Conservation (phyloP, 2,888 invertebrate genomes). For the Hemaris fuciformis region DNA sequence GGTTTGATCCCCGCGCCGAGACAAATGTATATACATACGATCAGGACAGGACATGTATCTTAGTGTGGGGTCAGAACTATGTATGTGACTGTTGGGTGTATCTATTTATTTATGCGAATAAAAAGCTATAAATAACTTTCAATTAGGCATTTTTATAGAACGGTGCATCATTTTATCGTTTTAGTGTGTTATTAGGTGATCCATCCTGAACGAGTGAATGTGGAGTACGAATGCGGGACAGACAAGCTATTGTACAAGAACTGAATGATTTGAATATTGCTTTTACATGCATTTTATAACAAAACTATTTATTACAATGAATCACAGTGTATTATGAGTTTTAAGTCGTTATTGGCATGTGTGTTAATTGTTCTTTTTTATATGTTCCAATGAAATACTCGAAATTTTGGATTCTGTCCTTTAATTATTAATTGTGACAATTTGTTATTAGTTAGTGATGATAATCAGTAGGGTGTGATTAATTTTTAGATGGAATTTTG, state of each 20-base stretch:
- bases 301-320: slow-evolving; percentile 19
- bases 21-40: too few relatives aligned
- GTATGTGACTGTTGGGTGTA: too few relatives aligned
- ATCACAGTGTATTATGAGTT: neutral
- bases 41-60: too few relatives aligned
- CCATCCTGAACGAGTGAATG: slow-evolving; percentile 4
- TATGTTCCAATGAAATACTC: slow-evolving; percentile 27
- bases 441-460: neutral
- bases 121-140: neutral
- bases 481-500: neutral
- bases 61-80: too few relatives aligned
- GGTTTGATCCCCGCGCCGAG: too few relatives aligned
- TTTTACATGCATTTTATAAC: slow-evolving; percentile 42
- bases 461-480: neutral
- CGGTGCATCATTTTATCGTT: neutral
- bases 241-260: neutral
- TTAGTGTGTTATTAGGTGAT: neutral
- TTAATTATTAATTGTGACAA: slow-evolving; percentile 24
- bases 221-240: slow-evolving; percentile 13
- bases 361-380: slow-evolving; percentile 19
- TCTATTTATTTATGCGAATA: too few relatives aligned
- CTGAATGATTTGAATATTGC: slow-evolving; percentile 24
- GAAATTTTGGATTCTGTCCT: slow-evolving; percentile 32
- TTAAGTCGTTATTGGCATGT: slow-evolving; percentile 16
- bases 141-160: neutral